Base-by-base conservation (phyloP, 2,113 vertebrate genomes). In the Ceyx cyanopectus region DNA sequence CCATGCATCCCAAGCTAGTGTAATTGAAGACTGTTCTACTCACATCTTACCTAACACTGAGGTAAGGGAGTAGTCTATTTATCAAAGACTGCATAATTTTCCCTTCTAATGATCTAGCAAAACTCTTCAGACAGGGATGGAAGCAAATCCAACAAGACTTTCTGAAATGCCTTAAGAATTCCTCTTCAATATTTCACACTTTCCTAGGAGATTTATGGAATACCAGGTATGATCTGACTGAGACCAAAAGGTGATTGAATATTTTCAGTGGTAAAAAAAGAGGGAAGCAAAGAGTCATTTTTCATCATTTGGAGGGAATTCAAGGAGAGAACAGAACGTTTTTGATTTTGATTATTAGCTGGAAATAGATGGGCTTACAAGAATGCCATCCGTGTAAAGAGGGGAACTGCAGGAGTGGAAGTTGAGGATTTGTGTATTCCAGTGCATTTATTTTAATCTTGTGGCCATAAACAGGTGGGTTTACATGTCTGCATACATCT, bases 321-420 rank as follows among this genome's bases (percentile, higher is more conserved):
- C 41, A 86, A 43, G 27, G 30, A 74, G 90, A 77, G 60, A 72
- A 73, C 14, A 89, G 41, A 66, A 85, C 30, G 37, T 41, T 41
- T 90, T 95, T 92, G 53, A 88, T 76, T 96, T 92, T 86, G 51
- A 69, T 79, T 76, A 79, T 61, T 72, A 85, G 43, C 50, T 74
- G 51, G 51, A 89, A 84, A 70, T 85, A 51, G 32, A 24, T 60
- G 12, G 14, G 5, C 10, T 46, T 68, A 19, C 40, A 68, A 65
- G n/a, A 81, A 73, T 40, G 10, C 14, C 30, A 12, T 85, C 5
- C 40, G 69, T 34, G 9, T 81, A 72, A 90, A 90, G 22, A 63
- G 45, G 54, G 90, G 89, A 87, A 90, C 54, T 54, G 30, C 45
- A 54, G 45, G 85, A 62, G 17, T 34, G 24, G 7, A 78, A 75